Conservation (phyloP, 1,140 invertebrate species). For the Lepidurus packardi region DNA sequence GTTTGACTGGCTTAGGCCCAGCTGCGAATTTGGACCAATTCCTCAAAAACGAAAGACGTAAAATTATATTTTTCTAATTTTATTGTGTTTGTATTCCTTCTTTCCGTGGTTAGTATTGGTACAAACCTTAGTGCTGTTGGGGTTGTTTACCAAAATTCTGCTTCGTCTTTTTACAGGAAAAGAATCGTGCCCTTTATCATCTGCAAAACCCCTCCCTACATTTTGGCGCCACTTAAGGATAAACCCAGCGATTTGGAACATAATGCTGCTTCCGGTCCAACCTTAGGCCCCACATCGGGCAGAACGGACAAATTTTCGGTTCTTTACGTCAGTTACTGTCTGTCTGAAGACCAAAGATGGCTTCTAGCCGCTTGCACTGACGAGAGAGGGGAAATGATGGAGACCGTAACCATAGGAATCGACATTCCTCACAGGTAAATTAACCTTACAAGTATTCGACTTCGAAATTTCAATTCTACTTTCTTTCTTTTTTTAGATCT, state of each 20-base stretch:
- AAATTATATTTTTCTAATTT: slow-evolving; percentile 43
- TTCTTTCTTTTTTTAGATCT: slow-evolving; percentile 49
- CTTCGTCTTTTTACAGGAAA: slow-evolving; percentile 56
- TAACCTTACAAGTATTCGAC: slow-evolving; percentile 15
- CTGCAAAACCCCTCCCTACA: slow-evolving; percentile 89
- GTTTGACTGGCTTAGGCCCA: slow-evolving; percentile 94
- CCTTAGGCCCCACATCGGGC: slow-evolving; percentile 54
- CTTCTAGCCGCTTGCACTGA: slow-evolving; percentile 88
- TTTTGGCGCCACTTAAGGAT: slow-evolving; percentile 79
- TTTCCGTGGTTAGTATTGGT: no score
- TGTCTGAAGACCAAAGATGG: slow-evolving; percentile 94
- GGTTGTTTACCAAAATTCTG: background rate
- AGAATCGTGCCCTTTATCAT: slow-evolving; percentile 68
- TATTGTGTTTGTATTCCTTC: background rate
- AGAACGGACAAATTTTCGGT: slow-evolving; percentile 66
- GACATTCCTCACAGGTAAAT: slow-evolving; percentile 77
- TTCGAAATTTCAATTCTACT: background rate
- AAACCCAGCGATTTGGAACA: slow-evolving; percentile 48
- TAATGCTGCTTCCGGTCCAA: slow-evolving; percentile 38
- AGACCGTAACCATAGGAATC: slow-evolving; percentile 89
- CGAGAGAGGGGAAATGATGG: slow-evolving; percentile 87
- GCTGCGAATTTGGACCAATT: slow-evolving; percentile 86
- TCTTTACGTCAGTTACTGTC: slow-evolving; percentile 90
- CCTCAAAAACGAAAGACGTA: slow-evolving; percentile 85
- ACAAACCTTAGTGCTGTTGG: no score